Conservation (phyloP, 2,888 invertebrate genomes). For the Acanthosepion pharaonis region DNA sequence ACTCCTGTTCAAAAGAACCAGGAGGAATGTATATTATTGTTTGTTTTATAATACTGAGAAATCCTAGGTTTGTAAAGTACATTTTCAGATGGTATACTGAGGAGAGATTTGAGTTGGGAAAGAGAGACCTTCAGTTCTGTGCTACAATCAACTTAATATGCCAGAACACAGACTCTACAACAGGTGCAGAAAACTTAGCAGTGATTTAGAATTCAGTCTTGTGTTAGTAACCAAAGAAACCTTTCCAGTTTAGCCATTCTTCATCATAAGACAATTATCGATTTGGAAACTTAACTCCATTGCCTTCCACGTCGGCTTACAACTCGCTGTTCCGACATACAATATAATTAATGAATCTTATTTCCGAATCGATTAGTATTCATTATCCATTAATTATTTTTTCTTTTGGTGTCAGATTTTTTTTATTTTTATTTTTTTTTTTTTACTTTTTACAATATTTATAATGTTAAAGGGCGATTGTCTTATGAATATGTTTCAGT, state of each 20-base stretch:
- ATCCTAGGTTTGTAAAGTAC: too few species aligned
- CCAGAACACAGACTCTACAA: background rate
- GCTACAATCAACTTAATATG: background rate
- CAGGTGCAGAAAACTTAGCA: background rate
- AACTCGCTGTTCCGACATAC: background rate
- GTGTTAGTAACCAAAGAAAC: background rate
- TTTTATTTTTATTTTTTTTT: too few species aligned
- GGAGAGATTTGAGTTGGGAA: too few species aligned
- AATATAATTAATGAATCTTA: background rate
- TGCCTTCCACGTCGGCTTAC: too few species aligned
- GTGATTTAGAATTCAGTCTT: background rate
- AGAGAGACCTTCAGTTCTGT: background rate
- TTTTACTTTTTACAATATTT: too few species aligned
- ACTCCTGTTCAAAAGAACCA: too few species aligned
- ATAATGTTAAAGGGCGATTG: too few species aligned
- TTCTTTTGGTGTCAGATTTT: background rate
- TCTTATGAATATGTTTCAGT: too few species aligned
- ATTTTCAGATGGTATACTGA: too few species aligned
- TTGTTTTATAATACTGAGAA: too few species aligned
- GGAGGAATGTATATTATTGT: too few species aligned
- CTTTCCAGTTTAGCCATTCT: background rate
- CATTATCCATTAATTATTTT: background rate
- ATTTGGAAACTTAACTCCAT: background rate
- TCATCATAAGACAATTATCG: background rate
- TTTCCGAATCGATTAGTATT: background rate